Evolutionary conservation across 2,888 invertebrate genomes (phyloP).

Genomic region (Byasa hedistus): DNA sequence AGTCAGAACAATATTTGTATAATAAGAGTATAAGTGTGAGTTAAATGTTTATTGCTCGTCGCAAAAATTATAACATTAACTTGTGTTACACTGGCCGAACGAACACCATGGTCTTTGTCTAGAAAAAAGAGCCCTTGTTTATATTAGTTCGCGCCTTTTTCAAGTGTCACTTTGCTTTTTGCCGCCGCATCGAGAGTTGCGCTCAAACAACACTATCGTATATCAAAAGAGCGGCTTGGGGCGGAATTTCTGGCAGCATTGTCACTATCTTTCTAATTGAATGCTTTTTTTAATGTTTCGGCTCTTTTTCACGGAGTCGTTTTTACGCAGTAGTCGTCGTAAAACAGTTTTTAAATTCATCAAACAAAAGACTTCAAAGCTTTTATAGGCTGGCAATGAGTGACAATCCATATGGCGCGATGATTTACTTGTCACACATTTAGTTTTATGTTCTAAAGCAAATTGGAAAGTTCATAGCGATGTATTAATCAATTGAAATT

Average conservation of each 20-base stretch:
- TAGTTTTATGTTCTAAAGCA: slow-evolving; percentile 60
- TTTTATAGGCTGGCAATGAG: slow-evolving; percentile 50
- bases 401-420: slow-evolving; percentile 69
- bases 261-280: slow-evolving; percentile 75
- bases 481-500: no score
- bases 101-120: slow-evolving; percentile 49
- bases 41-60: not conserved
- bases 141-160: slow-evolving; percentile 77
- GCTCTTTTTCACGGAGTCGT: slow-evolving; percentile 54
- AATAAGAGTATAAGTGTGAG: not conserved
- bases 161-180: slow-evolving; percentile 78
- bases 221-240: slow-evolving; percentile 66
- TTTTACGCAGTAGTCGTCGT: slow-evolving; percentile 66
- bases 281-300: slow-evolving; percentile 68
- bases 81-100: slow-evolving; percentile 28
- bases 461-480: slow-evolving; percentile 35
- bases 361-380: slow-evolving; percentile 74
- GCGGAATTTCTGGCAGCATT: slow-evolving; percentile 63
- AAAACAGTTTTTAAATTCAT: slow-evolving; percentile 57
- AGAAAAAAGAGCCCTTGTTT: slow-evolving; percentile 66
- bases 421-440: slow-evolving; percentile 63
- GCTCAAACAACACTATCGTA: slow-evolving; percentile 73
- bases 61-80: slow-evolving; percentile 10
- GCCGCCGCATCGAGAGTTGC: slow-evolving; percentile 62
- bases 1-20: no score